These are phyloP conservation scores for Genyomyrus donnyi DNA, from an alignment of 2,113 vertebrate species.

Conservation along the genomic window DNA sequence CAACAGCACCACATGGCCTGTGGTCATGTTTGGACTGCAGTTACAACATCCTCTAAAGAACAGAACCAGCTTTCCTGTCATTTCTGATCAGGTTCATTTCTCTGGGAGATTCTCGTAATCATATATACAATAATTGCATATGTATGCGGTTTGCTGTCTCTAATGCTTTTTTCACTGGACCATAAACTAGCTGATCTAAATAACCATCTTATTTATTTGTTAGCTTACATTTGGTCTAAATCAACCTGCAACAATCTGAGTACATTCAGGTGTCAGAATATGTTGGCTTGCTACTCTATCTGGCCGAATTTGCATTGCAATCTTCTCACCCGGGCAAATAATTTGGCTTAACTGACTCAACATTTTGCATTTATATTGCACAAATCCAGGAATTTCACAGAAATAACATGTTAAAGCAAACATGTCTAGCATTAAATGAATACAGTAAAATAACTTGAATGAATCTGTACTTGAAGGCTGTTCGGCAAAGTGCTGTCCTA, in stretches of 20 bases:
- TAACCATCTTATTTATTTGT: neutral
- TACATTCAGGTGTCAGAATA: neutral
- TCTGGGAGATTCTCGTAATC: neutral
- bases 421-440: constrained; percentile 2
- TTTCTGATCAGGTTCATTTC: neutral
- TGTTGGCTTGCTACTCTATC: neutral
- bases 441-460: constrained; percentile 6
- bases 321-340: neutral
- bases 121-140: neutral
- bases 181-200: neutral
- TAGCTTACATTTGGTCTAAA: neutral
- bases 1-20: neutral
- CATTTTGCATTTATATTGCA: constrained; percentile 7
- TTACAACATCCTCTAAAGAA: neutral
- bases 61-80: neutral
- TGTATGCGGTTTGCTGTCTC: neutral
- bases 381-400: neutral
- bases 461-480: neutral
- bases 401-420: constrained; percentile 8
- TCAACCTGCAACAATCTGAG: neutral
- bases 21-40: neutral
- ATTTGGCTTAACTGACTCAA: constrained; percentile 10
- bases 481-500: neutral
- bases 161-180: neutral
- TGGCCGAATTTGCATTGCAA: neutral